Conservation (phyloP, 2,888 invertebrate species). For the Archaeoteleia sp. region DNA sequence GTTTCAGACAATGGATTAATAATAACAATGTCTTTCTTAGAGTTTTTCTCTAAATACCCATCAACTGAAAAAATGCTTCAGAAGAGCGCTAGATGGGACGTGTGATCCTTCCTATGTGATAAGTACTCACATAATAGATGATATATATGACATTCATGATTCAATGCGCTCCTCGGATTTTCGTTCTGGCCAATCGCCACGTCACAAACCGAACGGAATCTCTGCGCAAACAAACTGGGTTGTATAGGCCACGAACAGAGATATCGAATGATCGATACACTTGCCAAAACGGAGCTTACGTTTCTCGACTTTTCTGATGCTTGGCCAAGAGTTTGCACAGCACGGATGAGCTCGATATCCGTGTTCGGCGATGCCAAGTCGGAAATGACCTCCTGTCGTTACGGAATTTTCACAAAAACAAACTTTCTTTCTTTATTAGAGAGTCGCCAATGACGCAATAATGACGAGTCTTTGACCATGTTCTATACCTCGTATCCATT, state of each 20-base stretch:
- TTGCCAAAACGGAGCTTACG: slow-evolving; percentile 63
- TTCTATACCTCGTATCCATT: too few species aligned
- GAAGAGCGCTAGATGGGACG: slow-evolving; percentile 35
- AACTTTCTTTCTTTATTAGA: slow-evolving; percentile 52
- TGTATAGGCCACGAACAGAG: slow-evolving; percentile 57
- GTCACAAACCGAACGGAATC: slow-evolving; percentile 56
- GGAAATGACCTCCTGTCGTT: slow-evolving; percentile 61
- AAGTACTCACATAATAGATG: slow-evolving; percentile 38
- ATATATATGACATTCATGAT: slow-evolving; percentile 40
- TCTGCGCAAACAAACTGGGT: slow-evolving; percentile 62
- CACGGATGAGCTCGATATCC: slow-evolving; percentile 56
- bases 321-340: slow-evolving; percentile 60
- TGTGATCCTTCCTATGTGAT: slow-evolving; percentile 25
- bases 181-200: slow-evolving; percentile 66
- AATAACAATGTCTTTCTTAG: too few species aligned
- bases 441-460: slow-evolving; percentile 42
- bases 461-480: slow-evolving; percentile 38
- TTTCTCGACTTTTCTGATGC: slow-evolving; percentile 67
- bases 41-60: too few species aligned
- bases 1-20: too few species aligned
- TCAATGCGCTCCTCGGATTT: slow-evolving; percentile 47
- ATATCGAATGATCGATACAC: slow-evolving; percentile 69
- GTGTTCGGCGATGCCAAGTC: slow-evolving; percentile 63
- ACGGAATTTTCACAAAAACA: slow-evolving; percentile 41
- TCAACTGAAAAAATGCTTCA: slow-evolving; percentile 11